Base-by-base conservation (phyloP, 1,140 invertebrate genomes). In the Thalassaphorura encarpata region DNA sequence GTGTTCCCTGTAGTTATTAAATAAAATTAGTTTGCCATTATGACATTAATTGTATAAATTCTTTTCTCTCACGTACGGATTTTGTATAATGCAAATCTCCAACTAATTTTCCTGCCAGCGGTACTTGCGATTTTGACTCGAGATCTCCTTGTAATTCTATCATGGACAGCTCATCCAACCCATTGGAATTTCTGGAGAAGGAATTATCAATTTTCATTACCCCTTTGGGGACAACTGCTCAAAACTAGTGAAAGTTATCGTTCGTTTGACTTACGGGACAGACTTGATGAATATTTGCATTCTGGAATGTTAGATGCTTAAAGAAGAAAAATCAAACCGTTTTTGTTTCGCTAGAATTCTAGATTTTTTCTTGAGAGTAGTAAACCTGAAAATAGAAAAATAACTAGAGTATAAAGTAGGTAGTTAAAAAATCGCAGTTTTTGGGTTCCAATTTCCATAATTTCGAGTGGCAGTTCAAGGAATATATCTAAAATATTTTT, bases 71-170 rank as follows among this genome's bases (percentile, higher is more conserved):
- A 52, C 18, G 8, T 51, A 83, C 83, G 68, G 79, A 77, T 69
- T 81, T 82, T 39, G 79, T 81, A 69, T 82, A 91, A 67, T 85
- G 83, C 3, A 93, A 70, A 70, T 92, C 86, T 0, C 88, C 89
- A 39, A 89, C 79, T 53, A 84, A 83, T 62, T 83, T 78, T 16
- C 78, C 77, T 39, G 79, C 71, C 39, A 78, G 67, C 13, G 69
- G 65, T 21, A 69, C 69, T 39, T 76, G 71, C 13, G 78, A 72
- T 29, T 78, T 76, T 24, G 80, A 80, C 70, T 86, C 83, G 13
- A 93, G 67, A 64, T 89, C 84, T 5, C 89, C 89, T 69, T 93
- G 88, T 1, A 93, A 68, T 68, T 93, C 89, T 27, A 93, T 74
- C 39, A 90, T 82, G 0, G 82, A 82, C 84, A 85, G 91, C 66